These are phyloP conservation scores for Acrocyrtus sp. DNA, from an alignment of 2,888 invertebrate genomes.

Conservation along the genomic window DNA sequence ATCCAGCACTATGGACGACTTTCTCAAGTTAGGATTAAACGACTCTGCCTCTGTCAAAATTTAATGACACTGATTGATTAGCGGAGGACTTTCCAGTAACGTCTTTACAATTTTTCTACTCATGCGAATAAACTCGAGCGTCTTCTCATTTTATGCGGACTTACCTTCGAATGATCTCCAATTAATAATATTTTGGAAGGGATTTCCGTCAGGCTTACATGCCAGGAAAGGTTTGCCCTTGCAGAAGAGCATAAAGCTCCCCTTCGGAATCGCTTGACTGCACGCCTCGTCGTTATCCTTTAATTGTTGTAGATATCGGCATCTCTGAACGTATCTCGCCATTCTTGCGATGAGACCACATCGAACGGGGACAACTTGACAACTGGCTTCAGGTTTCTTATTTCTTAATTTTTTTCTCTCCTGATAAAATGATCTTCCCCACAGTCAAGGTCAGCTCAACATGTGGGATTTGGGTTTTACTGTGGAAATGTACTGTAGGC, in stretches of 20 bases:
- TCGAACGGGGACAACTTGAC: too few species aligned
- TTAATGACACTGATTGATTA: too few species aligned
- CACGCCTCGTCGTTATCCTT: slow-evolving; percentile 61
- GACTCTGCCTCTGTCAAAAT: slow-evolving; percentile 50
- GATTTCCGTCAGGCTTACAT: slow-evolving; percentile 1
- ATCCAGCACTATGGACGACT: slow-evolving; percentile 56
- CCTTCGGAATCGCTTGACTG: slow-evolving; percentile 46
- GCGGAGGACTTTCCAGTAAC: too few species aligned
- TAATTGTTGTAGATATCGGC: slow-evolving; percentile 58
- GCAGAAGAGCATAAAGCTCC: slow-evolving; percentile 54
- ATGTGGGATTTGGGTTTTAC: too few species aligned
- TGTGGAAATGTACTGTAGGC: too few species aligned
- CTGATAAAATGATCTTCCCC: too few species aligned
- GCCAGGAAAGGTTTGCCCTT: slow-evolving; percentile 53
- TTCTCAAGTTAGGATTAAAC: slow-evolving; percentile 46
- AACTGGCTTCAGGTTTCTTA: too few species aligned
- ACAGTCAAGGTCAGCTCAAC: too few species aligned
- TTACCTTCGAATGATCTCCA: slow-evolving; percentile 59
- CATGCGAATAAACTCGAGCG: too few species aligned
- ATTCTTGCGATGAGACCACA: slow-evolving; percentile 58
- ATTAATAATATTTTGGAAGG: slow-evolving; percentile 30
- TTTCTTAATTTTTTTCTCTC: too few species aligned
- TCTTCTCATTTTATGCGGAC: too few species aligned
- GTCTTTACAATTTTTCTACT: background rate
- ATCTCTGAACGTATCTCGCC: slow-evolving; percentile 59